These are phyloP conservation scores for Pseudococcus jackbeardsleyi DNA, from an alignment of 2,888 invertebrate genomes.

Conservation along the genomic window DNA sequence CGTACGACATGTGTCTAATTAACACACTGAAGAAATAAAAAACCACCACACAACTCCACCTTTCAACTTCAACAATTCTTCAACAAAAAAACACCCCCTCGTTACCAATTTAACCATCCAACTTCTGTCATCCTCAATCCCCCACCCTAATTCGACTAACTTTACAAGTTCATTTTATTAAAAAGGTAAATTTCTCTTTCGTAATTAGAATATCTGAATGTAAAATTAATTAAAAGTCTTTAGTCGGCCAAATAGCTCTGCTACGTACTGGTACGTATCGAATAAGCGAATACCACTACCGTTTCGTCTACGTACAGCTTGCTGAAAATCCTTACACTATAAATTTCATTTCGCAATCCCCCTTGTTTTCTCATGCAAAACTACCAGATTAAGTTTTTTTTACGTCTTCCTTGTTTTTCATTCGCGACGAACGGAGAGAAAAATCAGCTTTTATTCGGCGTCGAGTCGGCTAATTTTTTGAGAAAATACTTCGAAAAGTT, in stretches of 20 bases:
- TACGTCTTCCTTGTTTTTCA: not conserved
- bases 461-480: conserved; percentile 13
- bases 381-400: conserved; percentile 16
- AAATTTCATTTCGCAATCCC: conserved; percentile 6
- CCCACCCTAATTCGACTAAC: not conserved
- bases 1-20: no score
- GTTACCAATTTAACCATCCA: not conserved
- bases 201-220: conserved; percentile 38
- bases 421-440: not conserved
- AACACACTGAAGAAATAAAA: no score
- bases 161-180: conserved; percentile 37
- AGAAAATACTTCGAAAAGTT: conserved; percentile 19
- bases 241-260: conserved; percentile 5
- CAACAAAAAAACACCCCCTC: not conserved
- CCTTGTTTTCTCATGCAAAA: conserved; percentile 42
- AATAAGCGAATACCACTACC: not conserved
- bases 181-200: conserved; percentile 41
- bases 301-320: not conserved
- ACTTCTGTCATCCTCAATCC: not conserved
- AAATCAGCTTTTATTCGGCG: not conserved
- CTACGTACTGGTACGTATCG: not conserved
- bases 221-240: conserved; percentile 49
- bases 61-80: no score
- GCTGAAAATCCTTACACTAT: conserved; percentile 19
- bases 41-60: no score